These are phyloP conservation scores for Spodoptera picta DNA, from an alignment of 2,888 invertebrate species.

Conservation along the genomic window DNA sequence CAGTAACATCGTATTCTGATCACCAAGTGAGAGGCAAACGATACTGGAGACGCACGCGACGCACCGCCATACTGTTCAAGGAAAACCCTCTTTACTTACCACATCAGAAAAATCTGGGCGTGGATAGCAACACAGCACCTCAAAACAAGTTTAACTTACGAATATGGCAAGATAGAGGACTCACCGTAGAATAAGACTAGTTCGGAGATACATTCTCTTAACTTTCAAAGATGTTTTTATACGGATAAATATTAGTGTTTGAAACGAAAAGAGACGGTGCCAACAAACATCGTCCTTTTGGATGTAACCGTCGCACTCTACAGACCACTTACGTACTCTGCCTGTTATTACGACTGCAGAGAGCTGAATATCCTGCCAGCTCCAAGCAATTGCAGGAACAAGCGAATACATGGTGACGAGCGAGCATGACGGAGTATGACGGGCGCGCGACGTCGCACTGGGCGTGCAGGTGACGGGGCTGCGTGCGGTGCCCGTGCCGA, in stretches of 20 bases:
- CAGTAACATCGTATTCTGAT: conserved; percentile 72
- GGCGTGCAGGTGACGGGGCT: conserved; percentile 88
- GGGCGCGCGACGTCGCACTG: conserved; percentile 70
- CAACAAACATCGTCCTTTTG: conserved; percentile 11
- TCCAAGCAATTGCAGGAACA: conserved; percentile 8
- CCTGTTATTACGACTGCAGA: conserved; percentile 12
- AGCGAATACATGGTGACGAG: conserved; percentile 15
- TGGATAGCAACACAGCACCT: conserved; percentile 14
- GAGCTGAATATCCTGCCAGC: conserved; percentile 15
- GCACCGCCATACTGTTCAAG: conserved; percentile 62
- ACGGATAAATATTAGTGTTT: conserved; percentile 4
- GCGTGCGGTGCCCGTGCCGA: conserved; percentile 90
- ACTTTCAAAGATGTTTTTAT: conserved; percentile 12
- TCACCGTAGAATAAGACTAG: conserved; percentile 29
- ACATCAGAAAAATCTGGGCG: conserved; percentile 43
- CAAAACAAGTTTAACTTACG: conserved; percentile 28
- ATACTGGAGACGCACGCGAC: conserved; percentile 75
- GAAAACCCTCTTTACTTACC: conserved; percentile 30
- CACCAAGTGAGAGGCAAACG: conserved; percentile 86
- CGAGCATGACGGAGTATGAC: conserved; percentile 28
- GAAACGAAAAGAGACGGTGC: conserved; percentile 22
- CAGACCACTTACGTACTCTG: conserved; percentile 10
- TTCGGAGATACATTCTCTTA: conserved; percentile 31
- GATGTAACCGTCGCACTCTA: conserved; percentile 14
- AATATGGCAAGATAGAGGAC: conserved; percentile 20